Evolutionary conservation across 2,797 vertebrate genomes (phyloP), one percentile per base, ranked within the genome.

Genomic region (Hybognathus amarus): DNA sequence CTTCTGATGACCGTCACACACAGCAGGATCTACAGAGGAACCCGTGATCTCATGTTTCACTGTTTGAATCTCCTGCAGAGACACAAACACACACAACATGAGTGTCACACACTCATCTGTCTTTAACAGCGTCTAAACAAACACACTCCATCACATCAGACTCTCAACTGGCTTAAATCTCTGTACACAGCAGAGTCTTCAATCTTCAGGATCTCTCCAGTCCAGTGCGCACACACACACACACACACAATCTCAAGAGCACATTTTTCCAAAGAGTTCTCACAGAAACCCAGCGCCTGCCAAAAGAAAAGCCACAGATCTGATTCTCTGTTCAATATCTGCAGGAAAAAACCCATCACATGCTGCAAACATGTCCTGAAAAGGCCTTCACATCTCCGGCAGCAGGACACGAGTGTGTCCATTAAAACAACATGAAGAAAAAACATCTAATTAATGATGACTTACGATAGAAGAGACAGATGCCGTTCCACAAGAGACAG

Each of bases 1-100:
- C 97, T 97, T 93, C 97, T 96, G 92, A 96, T 94, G 88, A 97
- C 92, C 82, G 95, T 92, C 86, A 96, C 95, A 87, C 97, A 97
- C 93, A 98, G 94, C 90, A 99, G 94, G 92, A 98, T 94, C 95
- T 98, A 95, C 90, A 97, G 95, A 83, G 96, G 95, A 93, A 97
- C 94, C 87, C 95, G 95, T 92, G 94, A 95, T 97, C 97, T 98
- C 97, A 99, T 99, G 94, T 97, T 97, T 95, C 52, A 56, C 61
- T 59, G 75, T 20, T 56, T 79, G 22, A 83, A 42, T 68, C 88
- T 93, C 90, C 92, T 94, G 95, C 84, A 81, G 68, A 81, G 6
- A 87, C 42, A 87, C 27, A 74, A 12, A 12, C 20, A 54, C 30
- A 54, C 9, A 73, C 45, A 15, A 63, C 24, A 63, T 15, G 5